phyloP scores from a whole-genome alignment of 2,888 invertebrate species.

The Nomada hirtipes region DNA sequence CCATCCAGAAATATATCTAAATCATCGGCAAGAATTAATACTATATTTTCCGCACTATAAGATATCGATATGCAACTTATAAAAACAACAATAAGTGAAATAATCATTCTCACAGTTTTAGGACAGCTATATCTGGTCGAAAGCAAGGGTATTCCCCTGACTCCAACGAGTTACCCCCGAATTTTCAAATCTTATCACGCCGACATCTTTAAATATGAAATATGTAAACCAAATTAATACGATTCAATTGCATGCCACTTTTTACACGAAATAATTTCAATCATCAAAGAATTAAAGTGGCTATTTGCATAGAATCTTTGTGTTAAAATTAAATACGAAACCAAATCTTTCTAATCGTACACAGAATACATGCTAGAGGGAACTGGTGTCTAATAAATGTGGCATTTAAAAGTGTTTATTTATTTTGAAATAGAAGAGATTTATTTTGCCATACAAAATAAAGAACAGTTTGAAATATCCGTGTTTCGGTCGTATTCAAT shows the following conservation, averaged over 20 bases:
- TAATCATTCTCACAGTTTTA: conserved; percentile 30
- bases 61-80: conserved; percentile 35
- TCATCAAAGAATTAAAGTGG: conserved; percentile 2
- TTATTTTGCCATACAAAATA: background rate
- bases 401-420: background rate
- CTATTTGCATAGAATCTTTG: background rate
- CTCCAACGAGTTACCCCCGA: no score
- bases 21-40: conserved; percentile 93
- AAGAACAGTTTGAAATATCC: background rate
- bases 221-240: background rate
- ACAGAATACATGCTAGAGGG: background rate
- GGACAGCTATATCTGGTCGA: background rate
- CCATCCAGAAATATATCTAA: conserved; percentile 93
- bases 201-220: background rate
- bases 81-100: conserved; percentile 6
- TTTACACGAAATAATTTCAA: background rate
- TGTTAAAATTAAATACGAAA: background rate
- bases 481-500: background rate
- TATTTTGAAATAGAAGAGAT: no score
- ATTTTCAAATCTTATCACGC: background rate
- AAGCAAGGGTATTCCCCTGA: conserved; percentile 13
- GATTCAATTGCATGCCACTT: background rate
- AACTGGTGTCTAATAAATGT: background rate
- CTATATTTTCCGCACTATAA: conserved; percentile 86
- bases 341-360: background rate